A percentile compares a stretch with the other conserved stretches of the same genome.
Conservation (phyloP, 1,140 invertebrate species). For the Dolichoris vasculosae region DNA sequence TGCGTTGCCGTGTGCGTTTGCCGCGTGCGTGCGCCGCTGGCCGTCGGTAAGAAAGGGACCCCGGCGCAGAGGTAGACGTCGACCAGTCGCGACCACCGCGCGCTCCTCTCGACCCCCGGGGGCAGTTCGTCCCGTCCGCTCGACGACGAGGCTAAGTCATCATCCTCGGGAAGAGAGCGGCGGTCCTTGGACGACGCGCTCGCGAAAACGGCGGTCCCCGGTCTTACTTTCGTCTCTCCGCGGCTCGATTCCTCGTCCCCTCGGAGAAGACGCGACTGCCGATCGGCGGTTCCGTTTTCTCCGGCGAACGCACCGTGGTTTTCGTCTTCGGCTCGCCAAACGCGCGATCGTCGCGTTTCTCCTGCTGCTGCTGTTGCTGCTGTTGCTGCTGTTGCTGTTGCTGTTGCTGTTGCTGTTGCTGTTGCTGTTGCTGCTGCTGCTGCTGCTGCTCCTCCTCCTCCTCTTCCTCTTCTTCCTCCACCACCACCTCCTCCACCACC, state of each 20-base stretch:
- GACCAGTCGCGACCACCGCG: not conserved
- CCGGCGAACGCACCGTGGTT: constrained; percentile 8
- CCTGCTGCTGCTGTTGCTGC: too few relatives aligned
- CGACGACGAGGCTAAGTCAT: too few relatives aligned
- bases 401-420: too few relatives aligned
- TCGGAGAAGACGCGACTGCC: not conserved
- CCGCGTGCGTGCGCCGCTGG: not conserved
- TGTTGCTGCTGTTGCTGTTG: too few relatives aligned
- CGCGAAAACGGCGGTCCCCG: not conserved
- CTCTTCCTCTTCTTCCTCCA: not conserved
- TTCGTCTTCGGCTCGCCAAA: not conserved
- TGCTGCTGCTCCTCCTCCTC: not conserved
- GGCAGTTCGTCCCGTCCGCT: not conserved
- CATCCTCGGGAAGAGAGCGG: not conserved
- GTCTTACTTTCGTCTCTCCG: too few relatives aligned
- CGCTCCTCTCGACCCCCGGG: not conserved
- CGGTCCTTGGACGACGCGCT: not conserved
- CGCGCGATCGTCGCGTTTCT: not conserved
- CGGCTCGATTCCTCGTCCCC: too few relatives aligned
- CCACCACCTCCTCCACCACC: too few relatives aligned
- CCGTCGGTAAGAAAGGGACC: constrained; percentile 3
- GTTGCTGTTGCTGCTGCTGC: too few relatives aligned
- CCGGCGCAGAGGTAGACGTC: not conserved
- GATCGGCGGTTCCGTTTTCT: not conserved
- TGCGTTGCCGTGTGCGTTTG: not conserved